phyloP scores from a whole-genome alignment of 1,140 invertebrate genomes.

The Drosophila sulfurigaster region DNA sequence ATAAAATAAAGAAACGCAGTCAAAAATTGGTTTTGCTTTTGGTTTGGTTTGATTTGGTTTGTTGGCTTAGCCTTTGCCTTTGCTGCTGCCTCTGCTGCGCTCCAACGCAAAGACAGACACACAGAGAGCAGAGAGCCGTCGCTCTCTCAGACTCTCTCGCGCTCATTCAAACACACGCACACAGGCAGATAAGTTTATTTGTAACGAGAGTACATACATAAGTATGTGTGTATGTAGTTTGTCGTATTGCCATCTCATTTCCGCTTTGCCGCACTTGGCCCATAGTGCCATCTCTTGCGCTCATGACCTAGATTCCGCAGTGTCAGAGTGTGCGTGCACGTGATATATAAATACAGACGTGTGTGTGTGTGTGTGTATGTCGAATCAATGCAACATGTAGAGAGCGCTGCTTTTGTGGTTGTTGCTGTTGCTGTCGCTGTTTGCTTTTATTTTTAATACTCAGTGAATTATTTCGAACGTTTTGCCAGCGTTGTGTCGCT shows the following conservation, averaged over 20 bases:
- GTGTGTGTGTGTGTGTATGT: conserved; percentile 46
- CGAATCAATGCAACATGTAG: conserved; percentile 85
- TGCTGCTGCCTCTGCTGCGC: conserved; percentile 1
- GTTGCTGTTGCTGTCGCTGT: conserved; percentile 32
- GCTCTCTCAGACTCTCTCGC: conserved; percentile 24
- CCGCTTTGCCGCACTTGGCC: conserved; percentile 77
- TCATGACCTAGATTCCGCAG: conserved; percentile 84
- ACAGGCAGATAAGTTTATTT: not conserved
- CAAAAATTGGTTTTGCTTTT: conserved; percentile 42
- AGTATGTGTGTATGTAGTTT: conserved; percentile 63
- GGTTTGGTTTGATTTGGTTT: conserved; percentile 29
- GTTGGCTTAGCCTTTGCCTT: conserved; percentile 29
- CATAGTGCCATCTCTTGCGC: conserved; percentile 84
- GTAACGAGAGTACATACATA: conserved; percentile 5
- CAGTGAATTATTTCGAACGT: conserved; percentile 76
- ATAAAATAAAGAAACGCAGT: conserved; percentile 17
- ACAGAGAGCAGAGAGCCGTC: conserved; percentile 11
- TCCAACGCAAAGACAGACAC: conserved; percentile 10
- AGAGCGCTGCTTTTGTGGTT: conserved; percentile 40
- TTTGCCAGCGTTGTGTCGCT: conserved; percentile 51
- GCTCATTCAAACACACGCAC: not conserved
- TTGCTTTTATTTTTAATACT: conserved; percentile 77
- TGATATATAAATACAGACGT: conserved; percentile 74
- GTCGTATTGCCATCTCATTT: conserved; percentile 79
- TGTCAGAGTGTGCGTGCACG: conserved; percentile 69